Conservation (phyloP, 1,140 invertebrate genomes). For the Formica selysi region DNA sequence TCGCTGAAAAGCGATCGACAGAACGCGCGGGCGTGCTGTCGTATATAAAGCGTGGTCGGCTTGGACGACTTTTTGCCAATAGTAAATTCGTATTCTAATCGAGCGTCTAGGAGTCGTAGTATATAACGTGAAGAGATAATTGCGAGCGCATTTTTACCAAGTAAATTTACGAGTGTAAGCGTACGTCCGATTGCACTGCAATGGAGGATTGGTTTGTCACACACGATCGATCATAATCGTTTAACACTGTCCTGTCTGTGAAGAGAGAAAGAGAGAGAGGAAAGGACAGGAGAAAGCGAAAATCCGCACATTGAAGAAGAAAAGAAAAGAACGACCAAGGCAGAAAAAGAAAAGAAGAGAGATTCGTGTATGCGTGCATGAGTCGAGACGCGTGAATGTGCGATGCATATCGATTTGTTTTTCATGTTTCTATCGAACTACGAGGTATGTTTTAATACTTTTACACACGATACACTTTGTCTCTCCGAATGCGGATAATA, state of each 20-base stretch:
- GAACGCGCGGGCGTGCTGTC: constrained; percentile 1
- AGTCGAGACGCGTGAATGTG: constrained; percentile 60
- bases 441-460: constrained; percentile 80
- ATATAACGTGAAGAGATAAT: constrained; percentile 49
- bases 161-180: constrained; percentile 64
- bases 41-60: constrained; percentile 12
- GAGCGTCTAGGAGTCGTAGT: constrained; percentile 44
- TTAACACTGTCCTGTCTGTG: constrained; percentile 3
- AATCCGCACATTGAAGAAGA: neutral
- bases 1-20: constrained; percentile 17
- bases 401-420: constrained; percentile 77
- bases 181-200: constrained; percentile 49
- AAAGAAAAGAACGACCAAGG: constrained; percentile 34
- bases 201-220: constrained; percentile 47
- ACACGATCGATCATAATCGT: constrained; percentile 17
- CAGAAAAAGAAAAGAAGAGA: constrained; percentile 55
- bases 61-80: constrained; percentile 46
- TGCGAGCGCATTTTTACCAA: constrained; percentile 65
- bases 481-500: neutral
- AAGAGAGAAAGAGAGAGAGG: constrained; percentile 10
- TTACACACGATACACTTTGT: constrained; percentile 72
- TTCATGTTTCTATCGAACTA: constrained; percentile 79
- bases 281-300: constrained; percentile 36
- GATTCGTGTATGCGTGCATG: constrained; percentile 64
- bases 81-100: constrained; percentile 45